A percentile compares a stretch with the other conserved stretches of the same genome.
Evolutionary conservation across 1,140 invertebrate genomes (phyloP).

Genomic region (Aporrectodea caliginosa): DNA sequence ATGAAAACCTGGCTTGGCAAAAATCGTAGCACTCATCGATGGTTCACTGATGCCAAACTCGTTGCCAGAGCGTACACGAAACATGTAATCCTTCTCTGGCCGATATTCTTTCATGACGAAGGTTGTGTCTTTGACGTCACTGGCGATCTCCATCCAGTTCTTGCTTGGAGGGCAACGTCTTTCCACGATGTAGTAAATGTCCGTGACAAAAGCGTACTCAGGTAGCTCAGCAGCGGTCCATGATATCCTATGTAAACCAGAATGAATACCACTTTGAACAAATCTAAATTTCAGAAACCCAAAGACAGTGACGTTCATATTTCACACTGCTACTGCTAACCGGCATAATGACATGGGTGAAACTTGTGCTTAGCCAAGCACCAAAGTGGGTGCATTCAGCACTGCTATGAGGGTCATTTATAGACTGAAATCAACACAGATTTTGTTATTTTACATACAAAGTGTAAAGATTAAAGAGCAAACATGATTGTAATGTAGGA

Average conservation of each 20-base stretch:
- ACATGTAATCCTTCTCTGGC: conserved; percentile 74
- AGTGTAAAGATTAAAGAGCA: too few species aligned
- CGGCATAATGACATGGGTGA: too few species aligned
- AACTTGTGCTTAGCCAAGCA: too few species aligned
- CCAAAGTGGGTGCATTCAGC: too few species aligned
- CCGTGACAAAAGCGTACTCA: conserved; percentile 45
- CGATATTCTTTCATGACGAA: conserved; percentile 44
- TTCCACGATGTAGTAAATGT: conserved; percentile 43
- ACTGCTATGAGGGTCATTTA: too few species aligned
- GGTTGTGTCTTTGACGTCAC: conserved; percentile 41
- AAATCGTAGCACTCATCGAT: conserved; percentile 61
- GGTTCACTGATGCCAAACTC: conserved; percentile 93
- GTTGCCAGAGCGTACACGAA: conserved; percentile 93
- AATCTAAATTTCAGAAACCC: too few species aligned
- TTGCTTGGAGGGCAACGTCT: conserved; percentile 37
- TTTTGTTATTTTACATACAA: too few species aligned
- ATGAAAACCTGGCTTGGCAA: conserved; percentile 31
- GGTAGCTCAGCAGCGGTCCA: conserved; percentile 79
- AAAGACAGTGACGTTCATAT: too few species aligned
- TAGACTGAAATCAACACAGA: too few species aligned
- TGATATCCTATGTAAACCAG: conserved; percentile 60
- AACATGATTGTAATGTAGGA: too few species aligned
- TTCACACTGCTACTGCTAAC: too few species aligned
- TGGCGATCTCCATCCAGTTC: conserved; percentile 44
- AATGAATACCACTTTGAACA: too few species aligned